Base-by-base conservation (phyloP, 2,797 vertebrate genomes). In the Rhodeus uyekii region DNA sequence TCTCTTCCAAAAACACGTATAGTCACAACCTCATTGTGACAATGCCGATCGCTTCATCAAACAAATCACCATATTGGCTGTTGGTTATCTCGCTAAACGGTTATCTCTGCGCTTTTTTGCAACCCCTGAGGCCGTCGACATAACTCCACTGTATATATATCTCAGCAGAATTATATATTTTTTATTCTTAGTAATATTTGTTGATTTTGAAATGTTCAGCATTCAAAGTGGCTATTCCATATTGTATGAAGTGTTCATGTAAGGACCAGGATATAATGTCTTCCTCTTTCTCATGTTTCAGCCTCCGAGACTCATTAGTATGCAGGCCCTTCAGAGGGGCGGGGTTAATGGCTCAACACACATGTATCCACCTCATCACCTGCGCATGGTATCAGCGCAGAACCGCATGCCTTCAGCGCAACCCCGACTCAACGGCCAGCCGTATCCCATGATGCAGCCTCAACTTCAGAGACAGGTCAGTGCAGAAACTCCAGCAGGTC, bases 401-500 rank as follows among this genome's bases (percentile, higher is more conserved):
- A 91, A 93, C 88, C 95, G 98, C 86, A 96, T 98, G 87, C 93
- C 96, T 87, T 94, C 95, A 42, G 93, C 96, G 83, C 95, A 94
- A 89, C 96, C 97, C 36, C 95, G 98, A 87, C 96, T 96, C 89
- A 98, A 98, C 29, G 96, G 97, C 74, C 97, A 96, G 89, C 97
- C 96, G 13, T 99, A 98, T 88, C 94, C 97, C 85, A 96, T 99
- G 97, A 98, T 99, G 96, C 98, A 99, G 90, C 95, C 97, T 68
- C 98, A 99, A 90, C 95, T 99, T 87, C 98, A 99, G 93, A 97
- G 98, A 97, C 98, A 98, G 96, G 98, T 99, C 91, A 92, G 96
- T 91, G 10, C 55, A 81, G 32, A 81, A 10, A 38, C 8, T 24
- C 16, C 2, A 18, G 38, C 38, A 18, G 22, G 29, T 61, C 78